Base-by-base conservation (phyloP, 1,140 invertebrate genomes). In the Sarcophaga bullata region DNA sequence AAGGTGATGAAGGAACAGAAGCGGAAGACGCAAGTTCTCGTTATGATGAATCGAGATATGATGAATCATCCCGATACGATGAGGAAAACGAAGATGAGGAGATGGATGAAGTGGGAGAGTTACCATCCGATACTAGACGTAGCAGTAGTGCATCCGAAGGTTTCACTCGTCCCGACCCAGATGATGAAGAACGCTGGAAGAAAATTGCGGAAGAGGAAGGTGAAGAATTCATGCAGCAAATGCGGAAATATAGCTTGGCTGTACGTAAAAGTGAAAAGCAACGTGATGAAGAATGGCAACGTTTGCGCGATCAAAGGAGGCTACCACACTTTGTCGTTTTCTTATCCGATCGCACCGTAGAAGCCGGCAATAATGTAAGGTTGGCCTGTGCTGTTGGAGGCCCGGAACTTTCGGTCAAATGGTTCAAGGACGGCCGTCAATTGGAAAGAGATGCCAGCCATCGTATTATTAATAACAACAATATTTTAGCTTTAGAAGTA, bases 351-450 rank as follows among this genome's bases (percentile, higher is more conserved):
- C 93, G 95, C 84, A 94, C 94, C 6, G 94, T 94, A 7, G 93
- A 94, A 3, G 93, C 93, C 84, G 94, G 94, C 5, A 94, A 95
- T 25, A 92, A 93, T 84, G 94, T 97, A 0, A 95, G 94, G 86
- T 90, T 99, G 48, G 95, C 95, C 3, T 98, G 97, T 87, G 95
- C 95, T 81, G 94, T 98, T 1, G 92, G 97, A 83, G 96, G 96
- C 0, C 89, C 96, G 0, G 95, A 96, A 84, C 94, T 96, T 6
- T 93, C 92, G 47, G 91, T 98, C 5, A 93, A 94, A 84, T 98
- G 97, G 96, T 95, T 94, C 48, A 97, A 95, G 87, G 94, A 97
- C 87, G 94, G 94, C 2, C 89, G 92, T 81, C 90, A 92, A 80
- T 85, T 95, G 10, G 90, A 91, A 68, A 89, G 91, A 84, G 91